Base-by-base conservation (phyloP, 2,888 invertebrate genomes). In the Eilema caniola region DNA sequence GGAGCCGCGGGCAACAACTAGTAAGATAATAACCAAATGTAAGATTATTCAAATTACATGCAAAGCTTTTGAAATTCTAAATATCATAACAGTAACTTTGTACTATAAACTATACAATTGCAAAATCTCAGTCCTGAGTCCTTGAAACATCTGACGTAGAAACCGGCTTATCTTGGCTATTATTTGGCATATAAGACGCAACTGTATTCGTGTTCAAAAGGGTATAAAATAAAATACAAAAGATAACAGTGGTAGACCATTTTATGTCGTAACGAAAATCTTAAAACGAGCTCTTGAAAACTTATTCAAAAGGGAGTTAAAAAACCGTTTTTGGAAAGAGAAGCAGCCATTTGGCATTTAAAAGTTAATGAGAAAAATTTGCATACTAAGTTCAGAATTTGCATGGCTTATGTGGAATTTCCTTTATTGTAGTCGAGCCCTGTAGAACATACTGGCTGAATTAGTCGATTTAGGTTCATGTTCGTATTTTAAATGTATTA, bases 341-440 rank as follows among this genome's bases (percentile, higher is more conserved):
- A 66, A 70, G 56, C 12, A 24, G 72, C 66, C 53, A 62, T 67
- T 67, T 66, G 71, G 66, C 73, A 75, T 85, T 79, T 76, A 75
- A 75, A 76, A 76, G 77, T 73, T 81, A 84, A 86, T 75, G 79
- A 77, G 79, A 74, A 81, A 82, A 86, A 85, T 82, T 78, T 82
- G 74, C 85, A 84, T 85, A 78, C 69, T 72, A 68, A 75, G 75
- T 79, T 76, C 65, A 69, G 72, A 76, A 84, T 84, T 84, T 80
- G 69, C 85, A 82, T 80, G 59, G 82, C 79, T 80, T 78, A 79
- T 77, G 75, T 82, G 67, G 74, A 75, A 79, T 82, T 76, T 71
- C 67, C 62, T 78, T 81, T 76, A 79, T 76, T 76, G 67, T 70
- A 64, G 69, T 70, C 33, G 67, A 61, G 62, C 53, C 66, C 24